Evolutionary conservation across 2,888 invertebrate species (phyloP).

Genomic region (Pyrgus malvae): DNA sequence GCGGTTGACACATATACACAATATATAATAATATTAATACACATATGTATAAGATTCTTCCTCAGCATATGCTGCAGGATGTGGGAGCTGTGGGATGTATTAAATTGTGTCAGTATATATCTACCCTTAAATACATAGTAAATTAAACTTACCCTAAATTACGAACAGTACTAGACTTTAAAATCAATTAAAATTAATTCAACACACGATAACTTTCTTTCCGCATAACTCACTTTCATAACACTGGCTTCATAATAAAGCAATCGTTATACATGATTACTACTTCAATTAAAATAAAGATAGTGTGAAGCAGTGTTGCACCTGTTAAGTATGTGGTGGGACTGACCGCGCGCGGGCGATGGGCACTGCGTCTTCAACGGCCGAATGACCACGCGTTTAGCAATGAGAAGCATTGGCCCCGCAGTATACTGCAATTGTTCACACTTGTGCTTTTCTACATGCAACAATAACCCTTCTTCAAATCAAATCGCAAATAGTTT

Average conservation of each 20-base stretch:
- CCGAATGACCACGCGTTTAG: constrained; percentile 63
- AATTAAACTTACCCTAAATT: not conserved
- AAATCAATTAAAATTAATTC: not conserved
- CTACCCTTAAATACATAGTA: no score
- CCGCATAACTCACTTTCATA: constrained; percentile 24
- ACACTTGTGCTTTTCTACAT: constrained; percentile 5
- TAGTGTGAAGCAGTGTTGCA: constrained; percentile 21
- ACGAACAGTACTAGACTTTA: not conserved
- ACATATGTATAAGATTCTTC: no score
- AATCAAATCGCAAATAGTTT: no score
- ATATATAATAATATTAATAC: no score
- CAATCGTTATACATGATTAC: constrained; percentile 1
- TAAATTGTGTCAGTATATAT: no score
- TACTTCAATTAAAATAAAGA: not conserved
- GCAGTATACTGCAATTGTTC: constrained; percentile 39
- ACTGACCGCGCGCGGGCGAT: constrained; percentile 51
- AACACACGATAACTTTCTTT: constrained; percentile 6
- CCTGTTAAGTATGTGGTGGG: constrained; percentile 36
- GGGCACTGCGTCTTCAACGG: constrained; percentile 45
- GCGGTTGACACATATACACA: no score
- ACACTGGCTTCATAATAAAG: not conserved
- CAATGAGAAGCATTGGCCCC: constrained; percentile 53
- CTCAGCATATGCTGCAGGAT: no score
- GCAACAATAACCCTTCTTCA: not conserved
- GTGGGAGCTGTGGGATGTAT: no score